Evolutionary conservation across 2,888 invertebrate genomes (phyloP).

Genomic region (Sminthurides aquaticus): DNA sequence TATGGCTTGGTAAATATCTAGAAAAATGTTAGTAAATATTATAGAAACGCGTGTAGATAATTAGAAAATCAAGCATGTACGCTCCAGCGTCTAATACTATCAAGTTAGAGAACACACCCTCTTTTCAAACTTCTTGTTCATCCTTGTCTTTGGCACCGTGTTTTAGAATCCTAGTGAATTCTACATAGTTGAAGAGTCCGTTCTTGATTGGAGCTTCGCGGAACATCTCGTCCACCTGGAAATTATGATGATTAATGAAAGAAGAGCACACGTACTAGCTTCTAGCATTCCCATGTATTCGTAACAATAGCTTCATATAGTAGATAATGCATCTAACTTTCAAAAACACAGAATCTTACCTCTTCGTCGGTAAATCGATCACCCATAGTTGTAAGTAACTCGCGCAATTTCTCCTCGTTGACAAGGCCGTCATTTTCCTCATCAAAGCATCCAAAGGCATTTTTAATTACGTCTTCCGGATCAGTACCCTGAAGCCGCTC

Average conservation of each 20-base stretch:
- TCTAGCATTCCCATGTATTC: no score
- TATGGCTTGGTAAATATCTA: no score
- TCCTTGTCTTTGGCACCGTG: constrained; percentile 99
- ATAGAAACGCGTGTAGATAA: background rate
- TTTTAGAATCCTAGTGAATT: constrained; percentile 96
- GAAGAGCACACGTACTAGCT: no score
- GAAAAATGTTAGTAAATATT: background rate
- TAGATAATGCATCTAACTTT: background rate
- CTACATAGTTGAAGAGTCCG: constrained; percentile 91
- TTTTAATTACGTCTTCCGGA: constrained; percentile 97
- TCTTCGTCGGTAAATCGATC: constrained; percentile 85
- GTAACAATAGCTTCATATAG: no score
- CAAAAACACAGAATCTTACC: constrained; percentile 50
- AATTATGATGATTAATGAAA: background rate
- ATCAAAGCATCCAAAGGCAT: constrained; percentile 98
- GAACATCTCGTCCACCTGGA: constrained; percentile 89
- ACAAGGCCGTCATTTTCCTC: constrained; percentile 90
- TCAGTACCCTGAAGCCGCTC: constrained; percentile 97
- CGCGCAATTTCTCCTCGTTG: constrained; percentile 87
- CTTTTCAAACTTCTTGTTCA: constrained; percentile 63
- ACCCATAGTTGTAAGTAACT: constrained; percentile 94
- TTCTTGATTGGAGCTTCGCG: constrained; percentile 93
- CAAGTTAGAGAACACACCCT: no score
- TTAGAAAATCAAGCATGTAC: no score
- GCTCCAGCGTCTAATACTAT: no score